Evolutionary conservation across 2,888 invertebrate species (phyloP).

Genomic region (Lithophane socia): DNA sequence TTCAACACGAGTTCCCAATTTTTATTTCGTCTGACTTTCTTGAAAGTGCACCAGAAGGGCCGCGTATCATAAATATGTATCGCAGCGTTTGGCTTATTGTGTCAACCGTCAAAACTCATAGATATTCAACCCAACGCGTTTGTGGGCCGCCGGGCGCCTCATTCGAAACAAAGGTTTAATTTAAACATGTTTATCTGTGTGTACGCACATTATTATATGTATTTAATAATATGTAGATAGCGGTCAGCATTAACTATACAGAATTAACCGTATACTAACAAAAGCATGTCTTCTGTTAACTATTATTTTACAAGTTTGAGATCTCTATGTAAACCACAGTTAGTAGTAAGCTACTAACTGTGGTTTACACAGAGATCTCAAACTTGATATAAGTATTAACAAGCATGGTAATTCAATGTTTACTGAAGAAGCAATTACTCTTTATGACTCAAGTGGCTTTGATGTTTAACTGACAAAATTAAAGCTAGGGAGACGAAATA

Average conservation of each 20-base stretch:
- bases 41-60: constrained; percentile 36
- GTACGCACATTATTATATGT: constrained; percentile 40
- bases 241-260: constrained; percentile 42
- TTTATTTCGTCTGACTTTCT: constrained; percentile 50
- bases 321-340: constrained; percentile 46
- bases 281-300: constrained; percentile 29
- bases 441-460: constrained; percentile 47
- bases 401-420: constrained; percentile 50
- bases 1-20: constrained; percentile 15
- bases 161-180: constrained; percentile 64
- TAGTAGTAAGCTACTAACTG: constrained; percentile 21
- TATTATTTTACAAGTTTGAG: constrained; percentile 30
- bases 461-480: constrained; percentile 26
- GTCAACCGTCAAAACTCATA: constrained; percentile 51
- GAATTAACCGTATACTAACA: constrained; percentile 22
- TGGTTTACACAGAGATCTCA: too few species aligned
- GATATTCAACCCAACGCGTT: constrained; percentile 57
- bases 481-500: constrained; percentile 34
- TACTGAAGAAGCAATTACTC: constrained; percentile 48
- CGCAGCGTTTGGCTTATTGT: constrained; percentile 41
- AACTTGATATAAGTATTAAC: constrained; percentile 10
- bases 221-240: constrained; percentile 60
- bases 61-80: constrained; percentile 55
- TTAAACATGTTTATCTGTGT: constrained; percentile 61
- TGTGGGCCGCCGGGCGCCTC: constrained; percentile 48